Evolutionary conservation across 2,888 invertebrate genomes (phyloP), one percentile per base, ranked within the genome.

Genomic region (Alsophila aescularia): DNA sequence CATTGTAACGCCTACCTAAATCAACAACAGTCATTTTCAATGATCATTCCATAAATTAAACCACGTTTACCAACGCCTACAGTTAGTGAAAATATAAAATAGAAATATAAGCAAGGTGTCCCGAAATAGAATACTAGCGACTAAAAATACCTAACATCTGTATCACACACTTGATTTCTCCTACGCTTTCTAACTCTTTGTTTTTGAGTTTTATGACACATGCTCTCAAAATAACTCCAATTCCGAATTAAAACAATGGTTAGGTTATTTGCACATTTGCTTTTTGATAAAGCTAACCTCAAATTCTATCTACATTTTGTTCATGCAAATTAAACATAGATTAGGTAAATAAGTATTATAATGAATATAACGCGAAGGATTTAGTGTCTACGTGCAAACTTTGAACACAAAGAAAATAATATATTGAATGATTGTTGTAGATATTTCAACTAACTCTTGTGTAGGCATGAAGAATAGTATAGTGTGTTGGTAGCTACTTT

Each of bases 241-340:
- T 36, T 36, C 8, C 13, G 16, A 5, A 12, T 27, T 5, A 27
- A 48, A 18, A 48, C 47, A 47, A 45, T 41, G 29, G 34, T 9
- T 9, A 1, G n/a, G 32, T 34, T 39, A 40, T 35, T 41, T 15
- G 47, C 42, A 31, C 44, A 44, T 49, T 54, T 32, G 44, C n/a
- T 49, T 14, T 58, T 56, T 48, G 54, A 58, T 58, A 52, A 56
- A 44, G 24, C 47, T 34, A 29, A 42, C 56, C 55, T 44, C 40
- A 67, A 64, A 69, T 60, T 66, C 64, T 55, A 72, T n/a, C 53
- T 62, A 64, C 62, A n/a, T n/a, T n/a, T n/a, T n/a, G n/a, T n/a
- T n/a, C n/a, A n/a, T n/a, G n/a, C n/a, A n/a, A n/a, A n/a, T n/a
- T n/a, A n/a, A n/a, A n/a, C n/a, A n/a, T n/a, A n/a, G n/a, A n/a